Percentiles rank a stretch among this genome's conserved stretches.
These are phyloP conservation scores for Drosophila heteroneura DNA, from an alignment of 2,888 invertebrate genomes.

Conservation along the genomic window DNA sequence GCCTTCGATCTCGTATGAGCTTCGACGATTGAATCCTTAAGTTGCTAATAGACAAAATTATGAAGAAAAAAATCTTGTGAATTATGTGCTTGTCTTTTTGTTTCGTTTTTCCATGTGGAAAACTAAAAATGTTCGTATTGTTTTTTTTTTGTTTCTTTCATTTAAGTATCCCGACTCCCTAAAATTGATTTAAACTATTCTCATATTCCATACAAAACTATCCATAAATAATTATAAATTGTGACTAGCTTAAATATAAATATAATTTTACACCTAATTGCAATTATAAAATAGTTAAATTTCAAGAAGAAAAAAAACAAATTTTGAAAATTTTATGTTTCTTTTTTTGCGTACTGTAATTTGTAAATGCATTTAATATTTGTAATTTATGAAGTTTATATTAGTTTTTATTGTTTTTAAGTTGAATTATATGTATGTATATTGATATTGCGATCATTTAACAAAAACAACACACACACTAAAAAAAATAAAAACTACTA, in stretches of 20 bases:
- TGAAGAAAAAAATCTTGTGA: constrained; percentile 18
- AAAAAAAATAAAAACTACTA: constrained; percentile 50
- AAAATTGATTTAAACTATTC: constrained; percentile 22
- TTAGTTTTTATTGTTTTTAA: constrained; percentile 73
- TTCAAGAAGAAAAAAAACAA: constrained; percentile 37
- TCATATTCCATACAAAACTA: constrained; percentile 22
- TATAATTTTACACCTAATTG: constrained; percentile 68
- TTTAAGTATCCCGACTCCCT: constrained; percentile 16
- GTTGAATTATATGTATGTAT: constrained; percentile 51
- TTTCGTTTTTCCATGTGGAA: constrained; percentile 5
- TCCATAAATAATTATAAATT: constrained; percentile 30
- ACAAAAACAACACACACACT: constrained; percentile 43
- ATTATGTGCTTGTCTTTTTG: constrained; percentile 33
- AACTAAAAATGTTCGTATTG: constrained; percentile 2
- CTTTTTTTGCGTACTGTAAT: constrained; percentile 50
- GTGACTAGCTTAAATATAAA: constrained; percentile 48
- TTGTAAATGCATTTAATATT: constrained; percentile 77
- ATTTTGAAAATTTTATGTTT: constrained; percentile 65
- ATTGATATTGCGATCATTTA: constrained; percentile 56
- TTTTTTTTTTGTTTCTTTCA: constrained; percentile 4
- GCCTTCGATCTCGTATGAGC: constrained; percentile 42
- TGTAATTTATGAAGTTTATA: constrained; percentile 65
- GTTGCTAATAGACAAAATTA: constrained; percentile 27
- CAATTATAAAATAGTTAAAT: constrained; percentile 58
- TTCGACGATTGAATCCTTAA: constrained; percentile 39